Evolutionary conservation across 2,888 invertebrate species (phyloP), one percentile per base, ranked within the genome.

Genomic region (Melipona beecheii): DNA sequence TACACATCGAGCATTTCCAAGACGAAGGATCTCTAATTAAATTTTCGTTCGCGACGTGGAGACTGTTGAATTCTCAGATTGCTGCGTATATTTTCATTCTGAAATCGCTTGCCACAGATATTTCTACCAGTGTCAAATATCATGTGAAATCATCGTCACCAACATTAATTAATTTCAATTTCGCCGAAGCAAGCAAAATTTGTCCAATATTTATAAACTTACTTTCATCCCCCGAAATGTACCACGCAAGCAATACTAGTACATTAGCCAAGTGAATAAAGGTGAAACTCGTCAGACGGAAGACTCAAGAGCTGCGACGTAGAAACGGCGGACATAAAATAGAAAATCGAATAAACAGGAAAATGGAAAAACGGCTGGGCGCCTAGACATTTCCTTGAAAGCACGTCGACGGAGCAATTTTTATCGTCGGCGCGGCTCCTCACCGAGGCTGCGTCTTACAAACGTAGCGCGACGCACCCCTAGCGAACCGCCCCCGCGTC

Each of bases 381-480:
- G 9, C 9, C 43, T 43, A 43, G 43, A 43, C 9, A 43, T 52
- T 52, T 58, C 13, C 64, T 31, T 17, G 24, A 6, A 43, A n/a
- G 2, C n/a, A 54, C 36, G 15, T 21, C 21, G 64, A 21, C 21
- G 31, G 4, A 31, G 69, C 62, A 75, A 66, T 72, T 84, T 52
- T 74, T 58, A 60, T 78, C 78, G 52, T 72, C 56, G 27, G 50
- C n/a, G n/a, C 13, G 2, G 21, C 68, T 83, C 21, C 68, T 83
- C 24, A 56, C 52, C 56, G 36, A 36, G 62, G 27, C 13, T 50
- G 43, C 19, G 56, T 64, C 58, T 64, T n/a, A 54, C n/a, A 11
- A 49, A 17, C 11, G 64, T 21, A 0, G 13, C 13, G 11, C 9
- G 31, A n/a, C 17, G 75, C 60, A 52, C 17, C 64, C 66, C 60